A percentile compares a stretch with the other conserved stretches of the same genome.
These are phyloP conservation scores for Sorex maritimensis DNA, from an alignment of 2,797 vertebrate species.

Conservation along the genomic window DNA sequence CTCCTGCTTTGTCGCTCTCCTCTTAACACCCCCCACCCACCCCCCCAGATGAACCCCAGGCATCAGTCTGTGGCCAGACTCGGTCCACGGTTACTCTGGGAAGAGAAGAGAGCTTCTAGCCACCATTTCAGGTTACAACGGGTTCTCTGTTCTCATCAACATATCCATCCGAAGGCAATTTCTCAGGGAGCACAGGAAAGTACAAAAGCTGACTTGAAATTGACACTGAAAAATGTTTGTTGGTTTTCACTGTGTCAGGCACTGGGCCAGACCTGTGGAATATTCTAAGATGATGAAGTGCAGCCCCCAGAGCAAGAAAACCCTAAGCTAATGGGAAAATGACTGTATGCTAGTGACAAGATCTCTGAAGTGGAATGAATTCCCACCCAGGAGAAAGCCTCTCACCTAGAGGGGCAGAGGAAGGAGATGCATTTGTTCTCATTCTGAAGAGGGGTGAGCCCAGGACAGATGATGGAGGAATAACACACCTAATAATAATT, in stretches of 20 bases:
- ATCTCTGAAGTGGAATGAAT: background rate
- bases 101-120: background rate
- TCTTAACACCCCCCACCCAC: background rate
- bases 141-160: slow-evolving; percentile 45
- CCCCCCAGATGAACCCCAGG: background rate
- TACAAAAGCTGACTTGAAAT: background rate
- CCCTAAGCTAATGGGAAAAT: background rate
- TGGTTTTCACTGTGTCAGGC: background rate
- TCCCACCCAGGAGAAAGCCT: background rate
- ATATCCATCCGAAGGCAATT: slow-evolving; percentile 38
- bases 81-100: background rate
- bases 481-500: accelerated
- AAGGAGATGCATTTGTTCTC: background rate
- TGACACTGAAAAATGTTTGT: background rate
- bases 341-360: background rate
- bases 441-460: background rate
- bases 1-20: background rate
- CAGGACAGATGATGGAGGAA: background rate
- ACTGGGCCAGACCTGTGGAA: background rate
- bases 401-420: background rate
- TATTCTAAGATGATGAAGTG: background rate
- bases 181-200: slow-evolving; percentile 32
- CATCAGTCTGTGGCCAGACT: background rate
- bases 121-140: background rate
- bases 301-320: background rate